Base-by-base conservation (phyloP, 2,888 invertebrate genomes). In the Protula sp. region DNA sequence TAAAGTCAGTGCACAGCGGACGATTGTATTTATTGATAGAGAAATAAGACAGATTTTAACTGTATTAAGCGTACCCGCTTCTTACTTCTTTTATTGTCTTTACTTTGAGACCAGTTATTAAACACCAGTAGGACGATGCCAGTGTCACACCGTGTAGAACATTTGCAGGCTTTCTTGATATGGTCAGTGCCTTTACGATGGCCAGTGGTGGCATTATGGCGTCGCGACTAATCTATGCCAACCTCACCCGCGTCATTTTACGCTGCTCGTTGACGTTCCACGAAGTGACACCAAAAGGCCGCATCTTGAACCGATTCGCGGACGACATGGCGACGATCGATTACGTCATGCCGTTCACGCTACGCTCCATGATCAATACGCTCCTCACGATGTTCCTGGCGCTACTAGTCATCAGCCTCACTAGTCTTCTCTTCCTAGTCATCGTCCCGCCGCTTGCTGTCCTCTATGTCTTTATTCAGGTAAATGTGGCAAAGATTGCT, bases 271-370 rank as follows among this genome's bases (percentile, higher is more conserved):
- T 50, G 4, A 19, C 5, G 50, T 82, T 82, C 70, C 82, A 80
- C 58, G 82, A 82, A 65, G 78, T 78, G 2, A 83, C 82, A 2
- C 82, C 82, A 5, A 65, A 79, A 9, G 82, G 82, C 2, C 69
- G 82, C n/a, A 78, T 82, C 59, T 59, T 82, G 27, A 82, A 83
- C 67, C 29, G 67, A n/a, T 62, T 67, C 59, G 59, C 63, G 9
- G 63, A 65, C 30, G 68, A 68, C 56, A 50, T 67, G 14, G 24
- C 52, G 19, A 70, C 67, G 50, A 54, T 78, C 47, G 78, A 78
- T 63, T 67, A 63, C 66, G 72, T 74, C 29, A 59, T 77, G 54
- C 76, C 75, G 28, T 78, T 77, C 63, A 73, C 75, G 4, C 14
- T 75, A 3, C 64, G 77, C 19, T 78, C 78, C 28, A 72, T 76